Conservation (phyloP, 1,140 invertebrate species). For the Aphelinus certus region DNA sequence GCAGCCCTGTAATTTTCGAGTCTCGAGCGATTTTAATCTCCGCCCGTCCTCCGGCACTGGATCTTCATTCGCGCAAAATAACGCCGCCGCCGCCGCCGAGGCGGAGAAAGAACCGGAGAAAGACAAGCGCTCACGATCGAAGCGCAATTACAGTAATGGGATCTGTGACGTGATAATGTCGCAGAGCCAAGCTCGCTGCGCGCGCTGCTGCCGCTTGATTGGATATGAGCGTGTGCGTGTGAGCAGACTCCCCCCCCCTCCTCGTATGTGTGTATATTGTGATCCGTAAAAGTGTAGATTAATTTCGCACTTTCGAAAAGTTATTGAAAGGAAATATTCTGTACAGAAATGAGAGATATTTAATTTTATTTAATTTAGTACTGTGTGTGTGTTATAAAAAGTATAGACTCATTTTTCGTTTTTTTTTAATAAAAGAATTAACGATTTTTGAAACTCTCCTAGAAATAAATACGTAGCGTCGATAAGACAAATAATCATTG, state of each 20-base stretch:
- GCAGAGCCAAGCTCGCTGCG: not conserved
- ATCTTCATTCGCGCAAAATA: slow-evolving; percentile 32
- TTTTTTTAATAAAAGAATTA: too few relatives aligned
- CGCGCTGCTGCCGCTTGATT: too few relatives aligned
- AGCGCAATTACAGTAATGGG: slow-evolving; percentile 54
- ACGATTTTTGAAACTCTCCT: too few relatives aligned
- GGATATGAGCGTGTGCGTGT: not conserved
- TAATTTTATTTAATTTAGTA: too few relatives aligned
- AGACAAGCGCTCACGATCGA: slow-evolving; percentile 41
- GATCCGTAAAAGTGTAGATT: too few relatives aligned
- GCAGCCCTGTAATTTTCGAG: slow-evolving; percentile 32
- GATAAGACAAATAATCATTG: slow-evolving; percentile 34
- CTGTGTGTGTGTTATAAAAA: too few relatives aligned
- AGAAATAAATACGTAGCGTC: slow-evolving; percentile 10
- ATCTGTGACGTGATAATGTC: slow-evolving; percentile 25
- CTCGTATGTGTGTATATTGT: too few relatives aligned
- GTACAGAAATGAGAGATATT: too few relatives aligned
- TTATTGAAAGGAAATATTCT: too few relatives aligned
- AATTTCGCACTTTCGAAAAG: too few relatives aligned
- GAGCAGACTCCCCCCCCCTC: not conserved
- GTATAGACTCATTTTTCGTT: too few relatives aligned
- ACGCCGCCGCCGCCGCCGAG: not conserved
- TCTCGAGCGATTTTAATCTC: slow-evolving; percentile 26
- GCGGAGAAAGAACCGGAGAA: slow-evolving; percentile 3
- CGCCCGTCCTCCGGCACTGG: not conserved